Conservation (phyloP, 2,888 invertebrate genomes). For the Salticus scenicus region DNA sequence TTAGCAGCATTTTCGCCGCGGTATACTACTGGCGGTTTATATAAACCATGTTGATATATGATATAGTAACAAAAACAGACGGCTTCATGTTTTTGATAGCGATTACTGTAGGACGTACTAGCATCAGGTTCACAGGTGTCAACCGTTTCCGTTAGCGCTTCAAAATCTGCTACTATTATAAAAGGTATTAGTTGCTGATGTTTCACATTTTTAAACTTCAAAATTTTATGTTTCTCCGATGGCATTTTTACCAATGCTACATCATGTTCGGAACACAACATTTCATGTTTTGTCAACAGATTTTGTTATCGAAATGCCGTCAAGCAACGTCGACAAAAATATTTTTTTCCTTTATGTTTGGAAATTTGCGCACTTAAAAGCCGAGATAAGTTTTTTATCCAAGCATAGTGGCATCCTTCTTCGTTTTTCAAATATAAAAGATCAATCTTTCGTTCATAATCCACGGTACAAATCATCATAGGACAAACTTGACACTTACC, state of each 20-base stretch:
- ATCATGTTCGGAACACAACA: not conserved
- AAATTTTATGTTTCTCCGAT: not conserved
- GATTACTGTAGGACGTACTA: not conserved
- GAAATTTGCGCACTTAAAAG: not conserved
- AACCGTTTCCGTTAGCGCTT: not conserved
- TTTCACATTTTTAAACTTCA: not conserved
- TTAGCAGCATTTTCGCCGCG: not conserved
- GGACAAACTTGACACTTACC: not conserved
- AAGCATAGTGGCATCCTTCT: not conserved
- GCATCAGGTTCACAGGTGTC: not conserved
- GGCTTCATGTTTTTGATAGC: not conserved
- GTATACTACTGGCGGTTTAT: constrained; percentile 17
- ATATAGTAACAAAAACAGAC: not conserved
- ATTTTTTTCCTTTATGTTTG: not conserved
- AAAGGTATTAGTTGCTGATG: not conserved
- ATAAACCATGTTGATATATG: not conserved
- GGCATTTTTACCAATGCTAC: not conserved
- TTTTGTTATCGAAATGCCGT: not conserved
- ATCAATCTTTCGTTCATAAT: not conserved
- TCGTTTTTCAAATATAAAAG: not conserved
- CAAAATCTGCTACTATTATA: not conserved
- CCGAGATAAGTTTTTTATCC: not conserved
- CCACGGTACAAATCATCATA: not conserved
- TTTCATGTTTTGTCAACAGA: not conserved
- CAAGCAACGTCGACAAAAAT: not conserved